Percentiles rank a stretch among this genome's conserved stretches.
Conservation (phyloP, 2,888 invertebrate genomes). For the Pseudococcus jackbeardsleyi region DNA sequence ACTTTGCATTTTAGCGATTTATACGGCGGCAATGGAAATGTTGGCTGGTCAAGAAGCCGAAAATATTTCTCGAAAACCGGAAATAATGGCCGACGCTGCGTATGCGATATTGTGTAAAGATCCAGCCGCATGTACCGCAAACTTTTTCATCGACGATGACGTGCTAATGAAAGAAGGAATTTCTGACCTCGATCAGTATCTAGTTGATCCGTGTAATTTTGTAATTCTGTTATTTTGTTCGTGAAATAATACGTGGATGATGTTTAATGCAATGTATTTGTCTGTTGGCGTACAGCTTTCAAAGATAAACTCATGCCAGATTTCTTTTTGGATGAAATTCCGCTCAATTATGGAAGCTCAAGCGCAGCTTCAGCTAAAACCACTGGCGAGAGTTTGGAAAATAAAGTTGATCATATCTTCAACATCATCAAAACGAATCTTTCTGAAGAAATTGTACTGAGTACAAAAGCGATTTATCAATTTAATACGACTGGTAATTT, state of each 20-base stretch:
- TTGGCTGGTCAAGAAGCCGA: constrained; percentile 78
- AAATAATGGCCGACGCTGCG: constrained; percentile 91
- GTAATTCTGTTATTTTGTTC: neutral
- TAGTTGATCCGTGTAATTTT: constrained; percentile 80
- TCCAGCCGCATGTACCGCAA: constrained; percentile 82
- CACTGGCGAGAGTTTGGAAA: constrained; percentile 65
- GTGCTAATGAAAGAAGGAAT: constrained; percentile 84
- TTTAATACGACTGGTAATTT: constrained; percentile 86
- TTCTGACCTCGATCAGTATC: constrained; percentile 86
- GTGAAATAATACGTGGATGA: neutral
- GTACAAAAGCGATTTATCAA: constrained; percentile 86
- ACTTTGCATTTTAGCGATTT: constrained; percentile 77
- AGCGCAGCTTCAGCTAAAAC: constrained; percentile 27
- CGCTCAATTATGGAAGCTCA: constrained; percentile 44
- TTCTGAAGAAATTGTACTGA: constrained; percentile 82
- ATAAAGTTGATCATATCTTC: constrained; percentile 78
- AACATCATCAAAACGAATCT: constrained; percentile 79
- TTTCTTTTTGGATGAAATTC: constrained; percentile 67
- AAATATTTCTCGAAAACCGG: constrained; percentile 81
- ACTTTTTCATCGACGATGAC: constrained; percentile 94
- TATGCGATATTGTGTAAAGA: constrained; percentile 86
- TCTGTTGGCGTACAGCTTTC: constrained; percentile 66
- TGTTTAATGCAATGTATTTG: neutral
- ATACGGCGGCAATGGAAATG: constrained; percentile 94
- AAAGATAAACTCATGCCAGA: constrained; percentile 68